phyloP scores from a whole-genome alignment of 2,888 invertebrate genomes.

The Drosophila formosana region DNA sequence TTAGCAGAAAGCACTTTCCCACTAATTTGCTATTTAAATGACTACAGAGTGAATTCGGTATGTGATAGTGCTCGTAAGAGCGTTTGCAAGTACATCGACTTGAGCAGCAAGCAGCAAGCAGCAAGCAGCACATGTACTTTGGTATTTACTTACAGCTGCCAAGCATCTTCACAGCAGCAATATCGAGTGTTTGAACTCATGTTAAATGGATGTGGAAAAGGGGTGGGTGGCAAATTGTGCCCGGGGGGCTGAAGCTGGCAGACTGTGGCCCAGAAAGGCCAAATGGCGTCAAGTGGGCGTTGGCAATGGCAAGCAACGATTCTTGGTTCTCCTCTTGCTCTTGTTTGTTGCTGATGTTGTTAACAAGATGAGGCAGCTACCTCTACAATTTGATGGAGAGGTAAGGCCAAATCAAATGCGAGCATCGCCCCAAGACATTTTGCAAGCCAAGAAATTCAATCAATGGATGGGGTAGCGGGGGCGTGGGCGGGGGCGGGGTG shows the following conservation, averaged over 20 bases:
- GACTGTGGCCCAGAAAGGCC: slow-evolving; percentile 53
- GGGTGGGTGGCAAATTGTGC: slow-evolving; percentile 32
- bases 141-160: slow-evolving; percentile 53
- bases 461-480: slow-evolving; percentile 29
- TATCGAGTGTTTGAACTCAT: slow-evolving; percentile 55
- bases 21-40: slow-evolving; percentile 60
- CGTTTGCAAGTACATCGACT: slow-evolving; percentile 22
- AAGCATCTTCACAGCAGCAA: slow-evolving; percentile 46
- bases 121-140: slow-evolving; percentile 31
- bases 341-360: slow-evolving; percentile 50
- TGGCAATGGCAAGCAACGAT: slow-evolving; percentile 36
- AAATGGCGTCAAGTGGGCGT: slow-evolving; percentile 63
- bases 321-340: slow-evolving; percentile 10
- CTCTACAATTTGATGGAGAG: slow-evolving; percentile 62
- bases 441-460: slow-evolving; percentile 31
- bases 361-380: slow-evolving; percentile 64
- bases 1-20: slow-evolving; percentile 32
- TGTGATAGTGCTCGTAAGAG: not conserved
- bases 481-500: not conserved
- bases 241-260: slow-evolving; percentile 16
- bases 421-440: slow-evolving; percentile 55
- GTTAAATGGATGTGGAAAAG: slow-evolving; percentile 19
- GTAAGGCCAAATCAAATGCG: slow-evolving; percentile 54
- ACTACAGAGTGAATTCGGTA: slow-evolving; percentile 24
- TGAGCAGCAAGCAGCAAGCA: slow-evolving; percentile 29